Evolutionary conservation across 2,113 vertebrate species (phyloP).

Genomic region (Megaleporinus macrocephalus): DNA sequence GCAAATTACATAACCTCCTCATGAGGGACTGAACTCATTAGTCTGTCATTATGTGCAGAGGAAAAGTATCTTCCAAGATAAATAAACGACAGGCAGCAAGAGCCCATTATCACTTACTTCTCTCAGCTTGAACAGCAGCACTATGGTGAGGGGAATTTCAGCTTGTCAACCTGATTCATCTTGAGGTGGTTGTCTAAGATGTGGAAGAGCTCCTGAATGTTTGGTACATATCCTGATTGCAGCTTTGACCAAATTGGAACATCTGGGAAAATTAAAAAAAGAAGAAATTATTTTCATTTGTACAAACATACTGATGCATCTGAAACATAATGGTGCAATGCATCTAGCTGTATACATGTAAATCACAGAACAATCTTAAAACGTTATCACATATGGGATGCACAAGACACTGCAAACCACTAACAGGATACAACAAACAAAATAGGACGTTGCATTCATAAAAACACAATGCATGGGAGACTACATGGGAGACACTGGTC

Average conservation of each 20-base stretch:
- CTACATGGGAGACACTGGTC: too few relatives aligned
- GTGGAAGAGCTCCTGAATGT: conserved; percentile 80
- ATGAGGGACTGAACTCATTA: too few relatives aligned
- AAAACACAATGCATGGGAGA: too few relatives aligned
- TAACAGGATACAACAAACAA: too few relatives aligned
- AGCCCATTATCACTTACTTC: conserved; percentile 52
- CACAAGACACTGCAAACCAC: too few relatives aligned
- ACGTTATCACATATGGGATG: too few relatives aligned
- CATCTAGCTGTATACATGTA: background rate
- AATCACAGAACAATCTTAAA: too few relatives aligned
- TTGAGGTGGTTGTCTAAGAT: conserved; percentile 79
- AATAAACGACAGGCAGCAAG: background rate
- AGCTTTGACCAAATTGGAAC: conserved; percentile 81
- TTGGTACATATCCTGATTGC: conserved; percentile 78
- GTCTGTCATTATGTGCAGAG: too few relatives aligned
- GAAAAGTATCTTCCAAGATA: too few relatives aligned
- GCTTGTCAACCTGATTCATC: conserved; percentile 74
- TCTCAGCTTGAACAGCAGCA: conserved; percentile 42
- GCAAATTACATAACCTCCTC: too few relatives aligned
- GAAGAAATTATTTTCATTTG: background rate
- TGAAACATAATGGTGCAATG: background rate
- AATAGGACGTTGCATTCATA: too few relatives aligned
- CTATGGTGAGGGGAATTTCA: conserved; percentile 68
- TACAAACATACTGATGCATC: background rate
- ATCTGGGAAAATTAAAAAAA: conserved; percentile 63